Evolutionary conservation across 1,140 invertebrate species (phyloP).

Genomic region (Drosophila insularis): DNA sequence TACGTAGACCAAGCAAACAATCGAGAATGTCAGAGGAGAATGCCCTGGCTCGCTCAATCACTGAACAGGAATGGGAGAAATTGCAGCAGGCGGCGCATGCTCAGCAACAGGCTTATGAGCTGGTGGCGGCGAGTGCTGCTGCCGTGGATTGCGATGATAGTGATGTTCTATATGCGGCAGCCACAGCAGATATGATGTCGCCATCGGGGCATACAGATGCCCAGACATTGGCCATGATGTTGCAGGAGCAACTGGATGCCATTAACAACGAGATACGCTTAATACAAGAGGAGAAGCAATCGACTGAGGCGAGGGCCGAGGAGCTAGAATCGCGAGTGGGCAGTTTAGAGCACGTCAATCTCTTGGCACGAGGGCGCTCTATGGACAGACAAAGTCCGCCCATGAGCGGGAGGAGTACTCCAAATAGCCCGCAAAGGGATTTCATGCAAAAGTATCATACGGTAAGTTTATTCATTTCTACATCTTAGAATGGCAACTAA

Average conservation of each 20-base stretch:
- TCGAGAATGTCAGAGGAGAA: slow-evolving; percentile 81
- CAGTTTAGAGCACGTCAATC: slow-evolving; percentile 96
- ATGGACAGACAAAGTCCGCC: slow-evolving; percentile 90
- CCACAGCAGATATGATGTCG: slow-evolving; percentile 88
- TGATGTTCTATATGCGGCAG: slow-evolving; percentile 88
- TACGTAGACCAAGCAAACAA: slow-evolving; percentile 86
- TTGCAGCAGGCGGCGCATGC: slow-evolving; percentile 95
- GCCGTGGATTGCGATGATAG: slow-evolving; percentile 88
- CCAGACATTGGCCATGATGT: slow-evolving; percentile 98
- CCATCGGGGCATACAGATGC: slow-evolving; percentile 95
- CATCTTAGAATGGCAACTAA: not conserved
- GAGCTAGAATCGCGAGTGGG: slow-evolving; percentile 98
- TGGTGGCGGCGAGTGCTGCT: slow-evolving; percentile 95
- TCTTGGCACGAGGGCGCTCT: slow-evolving; percentile 89
- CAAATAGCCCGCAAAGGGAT: slow-evolving; percentile 81
- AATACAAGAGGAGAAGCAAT: slow-evolving; percentile 99
- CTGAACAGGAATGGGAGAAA: slow-evolving; percentile 96
- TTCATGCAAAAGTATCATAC: slow-evolving; percentile 84
- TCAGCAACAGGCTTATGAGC: slow-evolving; percentile 96
- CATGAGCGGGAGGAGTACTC: slow-evolving; percentile 87
- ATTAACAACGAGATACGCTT: slow-evolving; percentile 99
- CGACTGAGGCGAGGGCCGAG: slow-evolving; percentile 97
- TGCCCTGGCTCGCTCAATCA: slow-evolving; percentile 85
- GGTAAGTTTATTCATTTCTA: slow-evolving; percentile 54
- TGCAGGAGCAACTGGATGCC: slow-evolving; percentile 99